A percentile compares a stretch with the other conserved stretches of the same genome.
These are phyloP conservation scores for Lepidocyrtoides sp. DNA, from an alignment of 2,888 invertebrate species.

Conservation along the genomic window DNA sequence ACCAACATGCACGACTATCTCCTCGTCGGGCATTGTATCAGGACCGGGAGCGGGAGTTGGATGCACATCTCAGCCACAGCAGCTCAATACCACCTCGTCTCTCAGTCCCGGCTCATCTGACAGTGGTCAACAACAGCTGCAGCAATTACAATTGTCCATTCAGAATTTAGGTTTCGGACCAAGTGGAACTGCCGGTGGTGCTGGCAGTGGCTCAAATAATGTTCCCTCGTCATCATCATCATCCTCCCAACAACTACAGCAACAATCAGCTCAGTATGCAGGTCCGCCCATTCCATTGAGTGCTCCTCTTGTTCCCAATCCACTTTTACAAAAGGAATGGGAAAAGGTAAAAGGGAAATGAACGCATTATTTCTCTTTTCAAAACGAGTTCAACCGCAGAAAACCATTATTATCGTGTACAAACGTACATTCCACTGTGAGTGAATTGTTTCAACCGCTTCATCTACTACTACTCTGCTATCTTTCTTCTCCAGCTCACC, in stretches of 20 bases:
- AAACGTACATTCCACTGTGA: background rate
- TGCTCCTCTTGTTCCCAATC: slow-evolving; percentile 56
- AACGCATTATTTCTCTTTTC: slow-evolving; percentile 29
- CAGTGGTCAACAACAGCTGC: slow-evolving; percentile 70
- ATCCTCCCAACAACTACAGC: slow-evolving; percentile 54
- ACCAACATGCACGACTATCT: slow-evolving; percentile 66
- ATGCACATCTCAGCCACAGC: slow-evolving; percentile 68
- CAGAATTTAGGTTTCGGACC: slow-evolving; percentile 72
- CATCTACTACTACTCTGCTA: background rate
- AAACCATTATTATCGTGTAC: slow-evolving; percentile 1
- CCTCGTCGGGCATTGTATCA: slow-evolving; percentile 69
- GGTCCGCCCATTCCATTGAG: slow-evolving; percentile 70
- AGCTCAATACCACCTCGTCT: slow-evolving; percentile 60
- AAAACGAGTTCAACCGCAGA: slow-evolving; percentile 10
- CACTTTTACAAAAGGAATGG: slow-evolving; percentile 69
- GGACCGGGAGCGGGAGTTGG: slow-evolving; percentile 67
- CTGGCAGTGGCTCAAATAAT: slow-evolving; percentile 57
- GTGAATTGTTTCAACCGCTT: slow-evolving; percentile 31
- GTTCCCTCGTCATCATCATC: slow-evolving; percentile 45
- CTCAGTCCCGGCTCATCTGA: slow-evolving; percentile 69
- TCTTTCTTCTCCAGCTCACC: background rate
- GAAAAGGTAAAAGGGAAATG: slow-evolving; percentile 62
- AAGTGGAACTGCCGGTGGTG: slow-evolving; percentile 30
- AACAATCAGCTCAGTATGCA: slow-evolving; percentile 51
- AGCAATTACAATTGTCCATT: slow-evolving; percentile 65